Evolutionary conservation across 1,140 invertebrate species (phyloP).

Genomic region (Sitobion miscanthi): DNA sequence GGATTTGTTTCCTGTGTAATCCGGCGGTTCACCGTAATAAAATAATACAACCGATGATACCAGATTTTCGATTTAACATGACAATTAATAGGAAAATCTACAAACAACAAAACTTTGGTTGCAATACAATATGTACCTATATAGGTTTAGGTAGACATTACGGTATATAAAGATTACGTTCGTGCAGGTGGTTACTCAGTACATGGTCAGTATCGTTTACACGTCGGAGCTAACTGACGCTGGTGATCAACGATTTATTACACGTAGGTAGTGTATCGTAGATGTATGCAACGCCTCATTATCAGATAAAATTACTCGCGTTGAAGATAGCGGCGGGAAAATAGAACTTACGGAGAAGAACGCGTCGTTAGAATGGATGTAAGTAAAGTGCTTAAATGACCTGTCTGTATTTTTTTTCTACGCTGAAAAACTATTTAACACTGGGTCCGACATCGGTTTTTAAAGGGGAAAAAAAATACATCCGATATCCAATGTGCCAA

Average conservation of each 20-base stretch:
- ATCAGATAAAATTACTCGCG: not conserved
- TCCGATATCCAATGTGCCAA: not conserved
- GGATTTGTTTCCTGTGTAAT: no score
- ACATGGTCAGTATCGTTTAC: not conserved
- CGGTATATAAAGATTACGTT: not conserved
- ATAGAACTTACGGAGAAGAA: not conserved
- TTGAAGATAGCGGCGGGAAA: not conserved
- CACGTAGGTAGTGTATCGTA: not conserved
- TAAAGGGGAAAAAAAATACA: not conserved
- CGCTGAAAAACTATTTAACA: not conserved
- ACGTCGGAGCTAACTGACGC: not conserved
- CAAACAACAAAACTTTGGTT: no score
- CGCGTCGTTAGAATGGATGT: not conserved
- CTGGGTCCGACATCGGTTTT: not conserved
- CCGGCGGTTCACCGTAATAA: no score
- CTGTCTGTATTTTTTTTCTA: not conserved
- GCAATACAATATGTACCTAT: not conserved
- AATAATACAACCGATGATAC: no score
- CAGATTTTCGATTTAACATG: not conserved
- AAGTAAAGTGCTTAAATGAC: conserved; percentile 7
- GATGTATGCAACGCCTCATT: not conserved
- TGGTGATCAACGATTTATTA: not conserved
- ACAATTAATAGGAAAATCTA: not conserved
- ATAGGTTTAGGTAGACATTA: not conserved
- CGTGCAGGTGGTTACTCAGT: not conserved